Conservation (phyloP, 2,113 vertebrate species). For the Saguinus imperator region DNA sequence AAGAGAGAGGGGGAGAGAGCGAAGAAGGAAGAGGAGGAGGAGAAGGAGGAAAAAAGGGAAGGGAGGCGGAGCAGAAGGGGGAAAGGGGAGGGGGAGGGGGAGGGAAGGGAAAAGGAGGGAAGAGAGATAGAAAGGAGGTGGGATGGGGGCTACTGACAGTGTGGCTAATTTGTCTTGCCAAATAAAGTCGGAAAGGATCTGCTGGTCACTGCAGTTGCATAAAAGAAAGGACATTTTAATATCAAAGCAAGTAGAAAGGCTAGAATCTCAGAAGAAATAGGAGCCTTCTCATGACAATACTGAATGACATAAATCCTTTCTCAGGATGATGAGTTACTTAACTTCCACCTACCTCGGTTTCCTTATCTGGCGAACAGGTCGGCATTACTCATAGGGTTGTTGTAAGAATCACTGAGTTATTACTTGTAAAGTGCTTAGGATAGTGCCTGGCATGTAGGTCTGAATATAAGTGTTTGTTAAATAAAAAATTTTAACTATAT, state of each 20-base stretch:
- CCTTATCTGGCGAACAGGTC: neutral
- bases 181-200: neutral
- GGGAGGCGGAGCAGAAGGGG: too few relatives aligned
- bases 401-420: neutral
- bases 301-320: neutral
- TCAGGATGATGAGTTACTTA: neutral
- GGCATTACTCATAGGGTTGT: accelerated
- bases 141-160: neutral
- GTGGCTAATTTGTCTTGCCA: neutral
- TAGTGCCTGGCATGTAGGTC: neutral
- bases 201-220: neutral
- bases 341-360: neutral
- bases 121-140: neutral
- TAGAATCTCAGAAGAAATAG: neutral
- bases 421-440: neutral
- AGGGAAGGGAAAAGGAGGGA: too few relatives aligned
- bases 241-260: neutral
- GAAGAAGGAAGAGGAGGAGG: accelerated
- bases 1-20: too few relatives aligned
- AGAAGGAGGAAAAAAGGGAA: too few relatives aligned
- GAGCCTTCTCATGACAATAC: neutral
- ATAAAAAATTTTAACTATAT: neutral
- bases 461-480: neutral
- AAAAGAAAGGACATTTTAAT: neutral
- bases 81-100: accelerated